These are phyloP conservation scores for Actinostola sp. DNA, from an alignment of 92 coral and sea anemone species.

Conservation along the genomic window DNA sequence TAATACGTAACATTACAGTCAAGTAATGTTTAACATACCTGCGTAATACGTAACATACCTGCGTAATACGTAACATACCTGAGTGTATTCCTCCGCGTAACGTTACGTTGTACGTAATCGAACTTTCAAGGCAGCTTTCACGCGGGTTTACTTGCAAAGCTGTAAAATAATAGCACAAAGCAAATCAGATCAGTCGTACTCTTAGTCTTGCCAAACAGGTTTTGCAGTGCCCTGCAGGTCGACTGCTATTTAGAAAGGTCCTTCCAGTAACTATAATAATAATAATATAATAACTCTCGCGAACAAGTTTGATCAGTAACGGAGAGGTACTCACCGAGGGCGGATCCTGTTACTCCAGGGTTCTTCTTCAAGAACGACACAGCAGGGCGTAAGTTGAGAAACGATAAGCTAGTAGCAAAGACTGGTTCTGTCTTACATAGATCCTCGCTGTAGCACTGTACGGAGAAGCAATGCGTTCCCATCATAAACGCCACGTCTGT, in stretches of 20 bases:
- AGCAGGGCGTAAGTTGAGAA: constrained; percentile 82
- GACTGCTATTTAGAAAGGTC: no score
- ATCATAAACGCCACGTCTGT: constrained; percentile 98
- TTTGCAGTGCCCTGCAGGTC: no score
- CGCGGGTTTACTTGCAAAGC: constrained; percentile 51
- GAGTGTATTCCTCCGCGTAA: constrained; percentile 80
- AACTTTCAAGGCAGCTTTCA: constrained; percentile 76
- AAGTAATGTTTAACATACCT: not conserved
- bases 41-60: not conserved
- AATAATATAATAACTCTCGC: no score
- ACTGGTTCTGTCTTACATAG: constrained; percentile 93
- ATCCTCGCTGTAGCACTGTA: constrained; percentile 90
- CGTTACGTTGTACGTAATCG: constrained; percentile 85
- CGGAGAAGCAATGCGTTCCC: constrained; percentile 92
- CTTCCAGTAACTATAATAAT: no score
- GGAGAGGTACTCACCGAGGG: constrained; percentile 57
- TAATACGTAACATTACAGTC: no score
- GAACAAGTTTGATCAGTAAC: no score
- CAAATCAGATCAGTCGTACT: no score
- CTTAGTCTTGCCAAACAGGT: no score
- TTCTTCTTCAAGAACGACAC: constrained; percentile 78
- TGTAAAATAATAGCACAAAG: constrained; percentile 9
- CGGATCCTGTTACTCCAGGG: constrained; percentile 39
- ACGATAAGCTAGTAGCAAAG: constrained; percentile 69
- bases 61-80: constrained; percentile 42